Evolutionary conservation across 1,140 invertebrate genomes (phyloP), one percentile per base, ranked within the genome.

Genomic region (Drosophila fuyamai): DNA sequence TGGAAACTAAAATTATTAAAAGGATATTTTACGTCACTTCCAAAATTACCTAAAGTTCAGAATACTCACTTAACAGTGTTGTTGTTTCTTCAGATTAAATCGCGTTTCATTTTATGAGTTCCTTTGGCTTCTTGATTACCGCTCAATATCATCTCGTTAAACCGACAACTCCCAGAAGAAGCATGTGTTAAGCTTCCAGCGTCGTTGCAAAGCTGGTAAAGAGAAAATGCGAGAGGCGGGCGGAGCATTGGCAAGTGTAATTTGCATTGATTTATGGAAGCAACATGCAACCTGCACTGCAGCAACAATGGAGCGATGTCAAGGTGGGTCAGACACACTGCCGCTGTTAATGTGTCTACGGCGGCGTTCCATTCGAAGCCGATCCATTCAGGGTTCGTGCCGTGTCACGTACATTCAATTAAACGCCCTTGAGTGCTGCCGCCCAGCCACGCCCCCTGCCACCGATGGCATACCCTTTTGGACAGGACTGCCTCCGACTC

Each of bases 351-450:
- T 86, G 84, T 70, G 83, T 88, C 83, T 86, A 82, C 75, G 83
- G 58, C 66, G 55, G 58, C 66, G 48, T 89, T 76, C 80, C 65
- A 38, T 53, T 68, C 61, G 65, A 68, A 29, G 61, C 65, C 76
- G 62, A 62, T 77, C 48, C 74, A 75, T 67, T 66, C 61, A 32
- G 32, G 56, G n/a, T 27, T 51, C 36, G 75, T 53, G 63, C 50
- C 74, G 55, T 61, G 82, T 59, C 81, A 85, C 84, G 83, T 89
- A 89, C 83, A 88, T 88, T 88, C 84, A 88, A 88, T 88, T 88
- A 88, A 88, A 88, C 83, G 84, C 84, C 83, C 83, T 88, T 89
- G 83, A 89, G 80, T 89, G 76, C 66, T 61, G 63, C 63, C 56
- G 35, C 74, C 23, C 46, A 38, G 63, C 63, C 68, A 78, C 68